Evolutionary conservation across 2,113 vertebrate genomes (phyloP).

Genomic region (Lepisosteus oculatus): DNA sequence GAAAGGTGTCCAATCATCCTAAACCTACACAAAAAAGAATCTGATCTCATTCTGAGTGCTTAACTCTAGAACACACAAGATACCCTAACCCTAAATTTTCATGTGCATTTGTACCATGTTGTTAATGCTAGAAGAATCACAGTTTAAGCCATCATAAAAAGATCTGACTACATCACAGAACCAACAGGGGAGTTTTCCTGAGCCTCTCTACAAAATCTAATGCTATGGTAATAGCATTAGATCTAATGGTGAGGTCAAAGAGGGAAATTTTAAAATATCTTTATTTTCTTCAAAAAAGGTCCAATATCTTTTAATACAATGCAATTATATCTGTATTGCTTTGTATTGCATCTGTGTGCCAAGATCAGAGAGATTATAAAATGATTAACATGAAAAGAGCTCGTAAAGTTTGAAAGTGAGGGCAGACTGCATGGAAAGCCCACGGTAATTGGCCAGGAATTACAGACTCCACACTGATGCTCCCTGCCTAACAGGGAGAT

Average conservation of each 20-base stretch:
- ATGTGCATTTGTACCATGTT: no score
- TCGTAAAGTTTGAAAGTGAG: not conserved
- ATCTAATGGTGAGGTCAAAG: not conserved
- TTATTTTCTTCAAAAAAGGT: conserved; percentile 14
- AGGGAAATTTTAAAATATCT: not conserved
- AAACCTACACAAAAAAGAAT: no score
- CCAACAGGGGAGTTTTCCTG: no score
- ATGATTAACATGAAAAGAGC: conserved; percentile 23
- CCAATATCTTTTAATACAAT: conserved; percentile 8
- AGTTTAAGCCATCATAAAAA: no score
- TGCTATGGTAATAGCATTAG: no score
- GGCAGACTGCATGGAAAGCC: not conserved
- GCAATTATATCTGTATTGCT: conserved; percentile 14
- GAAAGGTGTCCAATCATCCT: no score
- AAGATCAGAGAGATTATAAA: conserved; percentile 32
- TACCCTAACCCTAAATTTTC: no score
- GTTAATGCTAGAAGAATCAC: no score
- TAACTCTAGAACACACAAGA: no score
- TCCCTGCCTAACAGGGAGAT: conserved; percentile 15
- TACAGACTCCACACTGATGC: conserved; percentile 1
- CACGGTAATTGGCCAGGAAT: conserved; percentile 26
- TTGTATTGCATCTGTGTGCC: conserved; percentile 7
- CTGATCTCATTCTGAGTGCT: no score
- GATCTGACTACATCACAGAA: no score
- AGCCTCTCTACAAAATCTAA: no score